Conservation (phyloP, 2,797 vertebrate species). For the Arrhamphus sclerolepis region DNA sequence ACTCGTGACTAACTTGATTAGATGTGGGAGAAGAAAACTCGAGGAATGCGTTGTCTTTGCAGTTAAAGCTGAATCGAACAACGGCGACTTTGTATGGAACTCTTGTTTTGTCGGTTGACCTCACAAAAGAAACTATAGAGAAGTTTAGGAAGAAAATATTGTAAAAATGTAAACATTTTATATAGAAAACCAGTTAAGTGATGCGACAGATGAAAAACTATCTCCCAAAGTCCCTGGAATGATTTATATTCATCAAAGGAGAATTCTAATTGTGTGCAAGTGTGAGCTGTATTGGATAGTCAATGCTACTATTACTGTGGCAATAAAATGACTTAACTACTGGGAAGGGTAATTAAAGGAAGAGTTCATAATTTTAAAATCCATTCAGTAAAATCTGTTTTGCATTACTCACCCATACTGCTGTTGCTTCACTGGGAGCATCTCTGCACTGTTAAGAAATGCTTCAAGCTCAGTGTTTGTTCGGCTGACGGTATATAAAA, state of each 20-base stretch:
- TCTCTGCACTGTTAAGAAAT: constrained; percentile 31
- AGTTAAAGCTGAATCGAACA: constrained; percentile 4
- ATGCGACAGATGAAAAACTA: constrained; percentile 26
- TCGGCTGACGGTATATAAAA: constrained; percentile 26
- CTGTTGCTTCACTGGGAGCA: constrained; percentile 19
- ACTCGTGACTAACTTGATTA: constrained; percentile 3
- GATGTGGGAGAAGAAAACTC: background rate
- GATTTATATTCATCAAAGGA: constrained; percentile 48
- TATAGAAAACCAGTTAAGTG: constrained; percentile 43
- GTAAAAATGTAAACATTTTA: constrained; percentile 15
- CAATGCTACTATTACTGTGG: constrained; percentile 39
- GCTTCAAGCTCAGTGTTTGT: constrained; percentile 19
- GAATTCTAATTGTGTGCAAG: constrained; percentile 33
- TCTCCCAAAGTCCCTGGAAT: constrained; percentile 43
- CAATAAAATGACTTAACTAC: constrained; percentile 32
- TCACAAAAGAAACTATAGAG: background rate
- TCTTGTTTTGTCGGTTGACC: background rate
- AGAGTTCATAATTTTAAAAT: constrained; percentile 47
- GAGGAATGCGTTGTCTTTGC: constrained; percentile 10
- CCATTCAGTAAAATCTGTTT: constrained; percentile 42
- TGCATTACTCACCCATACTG: constrained; percentile 20
- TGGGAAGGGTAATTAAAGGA: constrained; percentile 44
- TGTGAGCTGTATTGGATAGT: constrained; percentile 19
- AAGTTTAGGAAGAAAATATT: constrained; percentile 3
- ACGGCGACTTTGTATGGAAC: constrained; percentile 3